Base-by-base conservation (phyloP, 2,888 invertebrate genomes). In the Hemaris fuciformis region DNA sequence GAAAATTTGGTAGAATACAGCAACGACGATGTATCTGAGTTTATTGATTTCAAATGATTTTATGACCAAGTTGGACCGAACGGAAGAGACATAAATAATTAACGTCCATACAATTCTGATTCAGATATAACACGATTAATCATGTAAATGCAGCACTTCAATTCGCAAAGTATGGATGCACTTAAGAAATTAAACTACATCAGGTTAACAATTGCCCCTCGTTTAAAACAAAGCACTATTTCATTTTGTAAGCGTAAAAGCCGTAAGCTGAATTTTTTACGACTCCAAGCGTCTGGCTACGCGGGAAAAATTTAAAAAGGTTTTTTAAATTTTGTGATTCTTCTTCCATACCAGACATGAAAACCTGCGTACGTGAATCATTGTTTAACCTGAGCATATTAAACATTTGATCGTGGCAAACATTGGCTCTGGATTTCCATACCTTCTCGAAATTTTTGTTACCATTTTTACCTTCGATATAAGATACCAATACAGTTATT, bases 251-350 rank as follows among this genome's bases (percentile, higher is more conserved):
- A 81, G 77, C 80, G 77, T 78, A 79, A 80, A 84, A 83, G 80
- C 81, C 73, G 77, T 81, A 76, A 77, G 77, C 75, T 85, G 83
- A 88, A 87, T 81, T 72, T 84, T 87, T 87, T 84, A 87, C 81
- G 81, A 81, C 77, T 80, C 73, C 74, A 77, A 80, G 68, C 78
- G 77, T 82, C 80, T 80, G 79, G 73, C 75, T 74, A 69, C 68
- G 75, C 74, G 75, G 78, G 53, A 53, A 80, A 82, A 78, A 79
- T 82, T 84, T 81, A 79, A 82, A 84, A 86, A 80, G 80, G 78
- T 80, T 85, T 84, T 86, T 81, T 71, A 81, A 82, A 81, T 83
- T 83, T 82, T 73, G 76, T 78, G 80, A 81, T 81, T 80, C 79
- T 80, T 81, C 78, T 77, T 81, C 77, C 73, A 76, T 71, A 59